phyloP scores from a whole-genome alignment of 2,113 vertebrate genomes.

The Muntiacus muntjak region DNA sequence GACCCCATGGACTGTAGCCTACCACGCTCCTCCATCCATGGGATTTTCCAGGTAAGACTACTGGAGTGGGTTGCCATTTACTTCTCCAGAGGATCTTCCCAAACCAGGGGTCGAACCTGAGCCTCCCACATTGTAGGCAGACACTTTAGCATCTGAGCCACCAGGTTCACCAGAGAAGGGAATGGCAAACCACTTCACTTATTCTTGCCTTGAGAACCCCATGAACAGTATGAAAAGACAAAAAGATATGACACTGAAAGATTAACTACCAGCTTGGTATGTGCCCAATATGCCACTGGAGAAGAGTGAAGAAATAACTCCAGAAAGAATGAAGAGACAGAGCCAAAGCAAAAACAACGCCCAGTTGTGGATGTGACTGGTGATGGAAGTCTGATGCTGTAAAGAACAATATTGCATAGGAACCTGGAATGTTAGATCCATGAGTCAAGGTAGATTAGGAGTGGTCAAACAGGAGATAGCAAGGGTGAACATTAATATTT shows the following conservation, averaged over 20 bases:
- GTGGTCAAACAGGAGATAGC: background rate
- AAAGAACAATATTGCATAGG: background rate
- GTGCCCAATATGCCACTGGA: background rate
- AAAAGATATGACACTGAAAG: background rate
- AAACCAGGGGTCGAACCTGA: background rate
- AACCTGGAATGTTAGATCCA: background rate
- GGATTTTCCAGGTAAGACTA: background rate
- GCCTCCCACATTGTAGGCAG: background rate
- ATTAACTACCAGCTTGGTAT: background rate
- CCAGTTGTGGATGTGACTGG: background rate
- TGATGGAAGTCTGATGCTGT: background rate
- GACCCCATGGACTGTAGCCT: background rate
- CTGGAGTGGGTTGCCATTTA: background rate
- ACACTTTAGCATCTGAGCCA: background rate
- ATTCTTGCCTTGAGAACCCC: background rate
- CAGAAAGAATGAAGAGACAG: background rate
- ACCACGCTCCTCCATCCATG: background rate
- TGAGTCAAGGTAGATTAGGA: background rate
- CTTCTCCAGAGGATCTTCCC: background rate
- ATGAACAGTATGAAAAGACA: background rate
- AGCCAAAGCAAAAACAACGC: background rate
- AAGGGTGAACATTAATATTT: background rate
- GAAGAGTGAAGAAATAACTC: background rate
- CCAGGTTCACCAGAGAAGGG: background rate
- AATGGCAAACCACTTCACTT: background rate